Evolutionary conservation across 2,797 vertebrate genomes (phyloP).

Genomic region (Labroides dimidiatus): DNA sequence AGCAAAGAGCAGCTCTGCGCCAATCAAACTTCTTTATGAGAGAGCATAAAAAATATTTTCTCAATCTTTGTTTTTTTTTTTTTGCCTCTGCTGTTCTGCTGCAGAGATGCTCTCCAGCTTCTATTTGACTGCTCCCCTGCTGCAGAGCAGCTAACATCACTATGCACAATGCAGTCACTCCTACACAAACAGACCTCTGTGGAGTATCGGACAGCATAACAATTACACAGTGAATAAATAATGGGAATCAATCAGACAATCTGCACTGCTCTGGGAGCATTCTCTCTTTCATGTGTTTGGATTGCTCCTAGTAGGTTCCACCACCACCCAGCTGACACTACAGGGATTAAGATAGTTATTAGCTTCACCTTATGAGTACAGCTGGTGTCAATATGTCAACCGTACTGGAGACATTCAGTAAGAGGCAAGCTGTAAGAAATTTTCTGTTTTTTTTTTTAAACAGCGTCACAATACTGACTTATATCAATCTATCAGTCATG

Average conservation of each 20-base stretch:
- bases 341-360: slow-evolving; percentile 12
- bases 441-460: background rate
- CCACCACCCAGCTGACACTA: slow-evolving; percentile 38
- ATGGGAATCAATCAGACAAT: slow-evolving; percentile 50
- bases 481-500: background rate
- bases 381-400: background rate
- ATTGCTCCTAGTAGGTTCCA: slow-evolving; percentile 7
- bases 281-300: slow-evolving; percentile 30
- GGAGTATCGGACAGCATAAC: slow-evolving; percentile 51
- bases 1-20: slow-evolving; percentile 18
- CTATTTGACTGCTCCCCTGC: slow-evolving; percentile 48
- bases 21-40: slow-evolving; percentile 34
- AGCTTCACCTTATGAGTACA: slow-evolving; percentile 17
- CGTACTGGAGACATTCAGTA: slow-evolving; percentile 1
- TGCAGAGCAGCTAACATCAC: slow-evolving; percentile 34
- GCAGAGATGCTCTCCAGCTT: slow-evolving; percentile 41
- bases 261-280: slow-evolving; percentile 39
- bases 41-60: slow-evolving; percentile 16
- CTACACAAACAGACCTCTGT: slow-evolving; percentile 47
- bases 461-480: background rate
- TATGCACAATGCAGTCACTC: slow-evolving; percentile 40
- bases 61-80: slow-evolving; percentile 20
- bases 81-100: slow-evolving; percentile 32
- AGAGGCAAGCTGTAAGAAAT: background rate
- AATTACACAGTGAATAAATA: slow-evolving; percentile 61